Percentiles rank a stretch among this genome's conserved stretches.
phyloP scores from a whole-genome alignment of 2,888 invertebrate genomes.

The Apotomis betuletana region DNA sequence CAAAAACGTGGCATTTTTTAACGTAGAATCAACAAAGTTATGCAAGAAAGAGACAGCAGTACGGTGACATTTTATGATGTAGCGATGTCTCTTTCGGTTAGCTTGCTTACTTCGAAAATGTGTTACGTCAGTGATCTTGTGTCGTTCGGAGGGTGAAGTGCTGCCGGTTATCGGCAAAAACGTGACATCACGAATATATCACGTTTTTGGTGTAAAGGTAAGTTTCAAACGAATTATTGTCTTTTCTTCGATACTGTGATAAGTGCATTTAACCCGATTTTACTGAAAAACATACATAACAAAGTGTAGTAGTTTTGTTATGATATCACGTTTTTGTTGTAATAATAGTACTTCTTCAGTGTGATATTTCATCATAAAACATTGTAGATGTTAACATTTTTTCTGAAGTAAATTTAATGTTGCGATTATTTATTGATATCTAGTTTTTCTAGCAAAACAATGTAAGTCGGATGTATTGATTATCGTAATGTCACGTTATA shows the following conservation, averaged over 20 bases:
- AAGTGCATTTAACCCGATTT: slow-evolving; percentile 3
- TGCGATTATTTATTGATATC: too few species aligned
- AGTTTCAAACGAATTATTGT: neutral
- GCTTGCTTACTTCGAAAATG: too few species aligned
- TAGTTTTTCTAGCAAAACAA: too few species aligned
- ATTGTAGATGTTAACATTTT: neutral
- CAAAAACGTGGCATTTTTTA: too few species aligned
- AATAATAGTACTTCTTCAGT: neutral
- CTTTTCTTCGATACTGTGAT: slow-evolving; percentile 2
- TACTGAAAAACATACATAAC: neutral
- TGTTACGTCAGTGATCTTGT: neutral
- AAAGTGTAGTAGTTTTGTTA: slow-evolving; percentile 2
- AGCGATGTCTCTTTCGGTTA: too few species aligned
- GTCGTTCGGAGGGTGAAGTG: neutral
- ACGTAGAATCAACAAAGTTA: too few species aligned
- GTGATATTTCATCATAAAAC: slow-evolving; percentile 7
- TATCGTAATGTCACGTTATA: too few species aligned
- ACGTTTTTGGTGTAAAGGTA: neutral
- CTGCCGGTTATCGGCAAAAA: slow-evolving; percentile 1
- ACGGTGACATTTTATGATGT: too few species aligned
- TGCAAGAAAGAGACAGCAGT: too few species aligned
- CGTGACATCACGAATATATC: slow-evolving; percentile 3
- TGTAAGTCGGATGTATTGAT: too few species aligned
- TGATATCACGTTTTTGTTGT: slow-evolving; percentile 4
- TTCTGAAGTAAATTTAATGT: too few species aligned